Conservation (phyloP, 2,888 invertebrate species). For the Anarsia innoxiella region DNA sequence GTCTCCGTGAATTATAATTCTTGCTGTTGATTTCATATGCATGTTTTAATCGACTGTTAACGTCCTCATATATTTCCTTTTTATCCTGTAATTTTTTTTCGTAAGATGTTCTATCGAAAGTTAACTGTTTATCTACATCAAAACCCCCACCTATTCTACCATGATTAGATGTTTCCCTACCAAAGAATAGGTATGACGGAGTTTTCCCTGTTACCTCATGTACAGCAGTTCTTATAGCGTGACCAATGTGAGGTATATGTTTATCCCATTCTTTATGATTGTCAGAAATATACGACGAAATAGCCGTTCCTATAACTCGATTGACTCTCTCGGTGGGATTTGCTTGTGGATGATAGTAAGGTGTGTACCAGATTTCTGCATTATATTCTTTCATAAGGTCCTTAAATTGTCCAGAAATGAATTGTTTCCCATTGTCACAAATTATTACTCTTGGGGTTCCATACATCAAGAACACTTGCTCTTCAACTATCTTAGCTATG, state of each 20-base stretch:
- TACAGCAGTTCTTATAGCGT: conserved; percentile 25
- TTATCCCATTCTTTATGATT: conserved; percentile 22
- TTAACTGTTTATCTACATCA: neutral
- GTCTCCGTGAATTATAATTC: too few species aligned
- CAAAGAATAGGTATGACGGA: conserved; percentile 23
- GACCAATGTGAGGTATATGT: conserved; percentile 22
- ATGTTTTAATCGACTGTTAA: conserved; percentile 2
- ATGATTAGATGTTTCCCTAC: conserved; percentile 18
- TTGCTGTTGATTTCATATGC: too few species aligned
- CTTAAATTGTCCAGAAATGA: conserved; percentile 14
- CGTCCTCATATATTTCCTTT: neutral
- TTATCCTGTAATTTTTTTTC: neutral
- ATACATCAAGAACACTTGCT: conserved; percentile 15
- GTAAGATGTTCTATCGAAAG: conserved; percentile 4
- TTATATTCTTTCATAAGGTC: conserved; percentile 10
- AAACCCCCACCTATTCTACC: neutral
- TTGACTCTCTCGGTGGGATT: conserved; percentile 35
- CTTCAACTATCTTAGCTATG: conserved; percentile 14
- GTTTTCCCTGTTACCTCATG: conserved; percentile 24
- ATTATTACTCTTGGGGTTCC: conserved; percentile 15
- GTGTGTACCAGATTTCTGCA: conserved; percentile 15
- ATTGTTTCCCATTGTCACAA: conserved; percentile 21
- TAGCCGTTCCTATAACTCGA: conserved; percentile 25
- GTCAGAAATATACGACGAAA: conserved; percentile 21
- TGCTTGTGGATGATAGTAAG: conserved; percentile 30